phyloP scores from a whole-genome alignment of 2,888 invertebrate species.

The Lamellibrachia columna region DNA sequence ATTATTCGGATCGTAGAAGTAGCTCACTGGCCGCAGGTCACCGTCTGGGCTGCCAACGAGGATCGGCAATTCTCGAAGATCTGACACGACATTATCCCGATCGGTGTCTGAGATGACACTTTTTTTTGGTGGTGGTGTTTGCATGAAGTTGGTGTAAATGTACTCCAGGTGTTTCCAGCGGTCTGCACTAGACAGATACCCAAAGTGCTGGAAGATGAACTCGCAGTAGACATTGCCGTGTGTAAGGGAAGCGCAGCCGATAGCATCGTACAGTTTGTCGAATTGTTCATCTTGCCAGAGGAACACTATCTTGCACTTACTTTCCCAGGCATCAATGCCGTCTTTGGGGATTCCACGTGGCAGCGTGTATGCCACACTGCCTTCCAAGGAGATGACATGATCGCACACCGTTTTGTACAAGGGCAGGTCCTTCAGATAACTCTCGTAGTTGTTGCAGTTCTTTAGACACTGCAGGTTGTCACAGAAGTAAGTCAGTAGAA shows the following conservation, averaged over 20 bases:
- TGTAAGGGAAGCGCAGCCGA: slow-evolving; percentile 39
- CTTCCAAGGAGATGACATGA: slow-evolving; percentile 34
- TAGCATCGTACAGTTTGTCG: slow-evolving; percentile 34
- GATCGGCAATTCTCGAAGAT: slow-evolving; percentile 39
- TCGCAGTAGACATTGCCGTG: slow-evolving; percentile 42
- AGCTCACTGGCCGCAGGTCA: slow-evolving; percentile 37
- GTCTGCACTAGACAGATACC: slow-evolving; percentile 33
- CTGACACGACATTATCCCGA: slow-evolving; percentile 33
- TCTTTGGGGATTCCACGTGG: slow-evolving; percentile 40
- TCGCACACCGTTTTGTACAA: slow-evolving; percentile 38
- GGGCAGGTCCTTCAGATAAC: slow-evolving; percentile 35
- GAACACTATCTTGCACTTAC: slow-evolving; percentile 39
- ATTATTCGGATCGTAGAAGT: slow-evolving; percentile 46
- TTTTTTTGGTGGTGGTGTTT: neutral
- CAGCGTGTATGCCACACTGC: slow-evolving; percentile 40
- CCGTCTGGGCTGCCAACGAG: slow-evolving; percentile 39
- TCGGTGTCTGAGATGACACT: slow-evolving; percentile 26
- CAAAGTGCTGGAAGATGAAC: slow-evolving; percentile 45
- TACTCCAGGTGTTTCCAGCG: slow-evolving; percentile 39
- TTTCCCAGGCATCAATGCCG: slow-evolving; percentile 42
- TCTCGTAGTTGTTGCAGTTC: slow-evolving; percentile 22
- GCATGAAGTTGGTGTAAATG: slow-evolving; percentile 37
- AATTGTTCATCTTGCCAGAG: slow-evolving; percentile 35
- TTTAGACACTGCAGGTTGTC: slow-evolving; percentile 31
- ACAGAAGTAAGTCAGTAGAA: slow-evolving; percentile 36